These are phyloP conservation scores for Moxostoma hubbsi DNA, from an alignment of 2,797 vertebrate species.

Conservation along the genomic window DNA sequence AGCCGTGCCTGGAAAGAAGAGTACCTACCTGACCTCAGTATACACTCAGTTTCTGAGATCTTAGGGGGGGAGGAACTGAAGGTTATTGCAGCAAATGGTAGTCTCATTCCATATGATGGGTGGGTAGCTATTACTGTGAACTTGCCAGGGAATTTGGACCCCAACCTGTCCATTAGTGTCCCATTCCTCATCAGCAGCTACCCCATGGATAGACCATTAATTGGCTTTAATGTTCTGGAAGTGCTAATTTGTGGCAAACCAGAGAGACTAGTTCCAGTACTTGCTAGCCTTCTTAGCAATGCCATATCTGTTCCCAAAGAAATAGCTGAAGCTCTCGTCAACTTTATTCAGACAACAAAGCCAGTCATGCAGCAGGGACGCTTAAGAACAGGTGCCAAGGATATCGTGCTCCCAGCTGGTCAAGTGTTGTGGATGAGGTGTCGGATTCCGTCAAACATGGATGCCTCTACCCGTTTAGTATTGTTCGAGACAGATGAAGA, in stretches of 20 bases:
- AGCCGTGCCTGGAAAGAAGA: conserved; percentile 8
- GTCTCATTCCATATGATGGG: conserved; percentile 27
- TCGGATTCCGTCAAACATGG: too few relatives aligned
- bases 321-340: conserved; percentile 12
- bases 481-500: too few relatives aligned
- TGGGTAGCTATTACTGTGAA: conserved; percentile 27
- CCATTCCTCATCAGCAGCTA: conserved; percentile 30
- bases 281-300: conserved; percentile 8
- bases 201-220: conserved; percentile 1
- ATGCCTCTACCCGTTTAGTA: too few relatives aligned
- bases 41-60: neutral
- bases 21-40: too few relatives aligned
- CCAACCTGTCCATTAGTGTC: conserved; percentile 23
- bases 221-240: neutral
- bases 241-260: neutral
- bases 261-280: neutral
- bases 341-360: conserved; percentile 27
- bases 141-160: conserved; percentile 30
- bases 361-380: neutral
- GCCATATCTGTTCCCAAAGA: conserved; percentile 27
- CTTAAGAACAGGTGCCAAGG: neutral
- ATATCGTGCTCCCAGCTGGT: too few relatives aligned
- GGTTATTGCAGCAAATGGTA: conserved; percentile 36
- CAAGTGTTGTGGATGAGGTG: too few relatives aligned
- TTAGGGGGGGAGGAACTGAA: neutral